Evolutionary conservation across 2,797 vertebrate genomes (phyloP).

Genomic region (Ceryle rudis): DNA sequence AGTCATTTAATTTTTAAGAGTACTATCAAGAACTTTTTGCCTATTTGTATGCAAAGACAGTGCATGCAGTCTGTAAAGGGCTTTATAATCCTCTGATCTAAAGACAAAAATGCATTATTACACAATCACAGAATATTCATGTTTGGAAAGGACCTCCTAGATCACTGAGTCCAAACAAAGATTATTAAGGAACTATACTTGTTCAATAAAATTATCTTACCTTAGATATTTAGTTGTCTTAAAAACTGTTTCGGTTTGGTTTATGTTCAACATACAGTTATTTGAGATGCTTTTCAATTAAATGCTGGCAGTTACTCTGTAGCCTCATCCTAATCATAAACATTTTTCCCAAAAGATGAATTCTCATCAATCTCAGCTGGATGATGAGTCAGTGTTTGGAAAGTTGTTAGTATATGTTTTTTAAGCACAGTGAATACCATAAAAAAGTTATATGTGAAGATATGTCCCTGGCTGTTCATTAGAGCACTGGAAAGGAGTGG

Average conservation of each 20-base stretch:
- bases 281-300: slow-evolving; percentile 1
- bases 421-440: not conserved
- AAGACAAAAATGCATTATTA: not conserved
- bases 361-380: not conserved
- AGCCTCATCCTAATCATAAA: not conserved
- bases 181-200: not conserved
- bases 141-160: too few species aligned
- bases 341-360: not conserved
- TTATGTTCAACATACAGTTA: not conserved
- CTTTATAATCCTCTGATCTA: not conserved
- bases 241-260: not conserved
- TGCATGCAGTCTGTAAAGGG: not conserved
- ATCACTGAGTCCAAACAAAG: too few species aligned
- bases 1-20: not conserved
- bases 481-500: not conserved
- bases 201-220: not conserved
- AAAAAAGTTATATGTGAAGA: not conserved
- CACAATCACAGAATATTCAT: too few species aligned
- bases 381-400: not conserved
- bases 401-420: not conserved
- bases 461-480: not conserved
- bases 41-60: not conserved
- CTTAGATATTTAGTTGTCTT: not conserved
- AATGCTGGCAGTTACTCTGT: not conserved
- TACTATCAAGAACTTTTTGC: not conserved